Base-by-base conservation (phyloP, 2,797 vertebrate species). In the Jordanella pulchra region DNA sequence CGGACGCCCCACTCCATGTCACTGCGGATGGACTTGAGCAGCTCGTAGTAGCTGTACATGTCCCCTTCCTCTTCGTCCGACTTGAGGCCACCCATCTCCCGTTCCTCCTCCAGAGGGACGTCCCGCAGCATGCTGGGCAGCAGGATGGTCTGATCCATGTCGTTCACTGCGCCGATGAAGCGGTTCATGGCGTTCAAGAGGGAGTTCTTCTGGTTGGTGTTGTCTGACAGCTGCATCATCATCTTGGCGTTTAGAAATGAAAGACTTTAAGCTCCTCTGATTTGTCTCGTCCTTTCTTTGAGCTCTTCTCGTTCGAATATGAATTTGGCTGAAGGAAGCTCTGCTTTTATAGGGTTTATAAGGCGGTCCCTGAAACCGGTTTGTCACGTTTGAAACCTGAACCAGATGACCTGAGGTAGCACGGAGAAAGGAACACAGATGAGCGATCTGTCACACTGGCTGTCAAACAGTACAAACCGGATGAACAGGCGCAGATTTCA, bases 101-200 rank as follows among this genome's bases (percentile, higher is more conserved):
- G 83, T 30, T 95, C 95, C 81, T 97, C 95, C 10, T 97, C 95
- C 79, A 97, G 87, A n/a, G 97, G 97, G 86, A 99, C 95, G 78
- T 99, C 97, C 87, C 97, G 95, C 83, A 99, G 93, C 86, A 99
- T 87, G 86, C 96, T 99, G 73, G 98, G 98, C 85, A 99, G 94
- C 97, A 99, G 97, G 83, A 99, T 93, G 3, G 97, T 99, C 94
- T 99, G 97, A 91, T 99, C 98, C 98, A 99, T 99, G 93, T 98
- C 97, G 91, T 97, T 99, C 50, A 99, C 97, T 0, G 98, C 97
- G 53, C 97, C 96, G 69, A 99, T 95, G 88, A 99, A 99, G 71
- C 97, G 95, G 90, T 96, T 97, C 97, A 98, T 98, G 90, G 96
- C 96, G 78, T 96, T 97, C 85, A 98, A 96, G 63, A 99, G 95